These are phyloP conservation scores for Leptopilina boulardi DNA, from an alignment of 1,140 invertebrate species.

Conservation along the genomic window DNA sequence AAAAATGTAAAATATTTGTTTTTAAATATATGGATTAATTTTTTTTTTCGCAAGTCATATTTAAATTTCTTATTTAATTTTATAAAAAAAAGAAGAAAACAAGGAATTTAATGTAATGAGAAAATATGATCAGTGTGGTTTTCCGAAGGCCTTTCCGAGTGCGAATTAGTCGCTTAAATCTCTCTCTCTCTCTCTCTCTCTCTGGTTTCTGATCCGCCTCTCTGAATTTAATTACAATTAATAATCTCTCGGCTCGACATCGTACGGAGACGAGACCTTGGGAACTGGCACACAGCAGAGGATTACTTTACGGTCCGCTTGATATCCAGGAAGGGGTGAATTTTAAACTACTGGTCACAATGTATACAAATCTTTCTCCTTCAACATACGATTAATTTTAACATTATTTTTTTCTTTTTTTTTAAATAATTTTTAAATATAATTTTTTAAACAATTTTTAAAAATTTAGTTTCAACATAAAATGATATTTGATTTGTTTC, in stretches of 20 bases:
- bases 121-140: constrained; percentile 46
- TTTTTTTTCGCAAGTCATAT: background rate
- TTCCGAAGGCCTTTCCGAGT: constrained; percentile 52
- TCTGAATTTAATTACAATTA: constrained; percentile 72
- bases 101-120: constrained; percentile 37
- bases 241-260: constrained; percentile 62
- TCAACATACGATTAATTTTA: too few relatives aligned
- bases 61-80: background rate
- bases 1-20: too few relatives aligned
- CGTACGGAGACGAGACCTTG: constrained; percentile 65
- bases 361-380: constrained; percentile 47
- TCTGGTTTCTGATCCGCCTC: constrained; percentile 58
- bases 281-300: constrained; percentile 62
- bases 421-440: too few relatives aligned
- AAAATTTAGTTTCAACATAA: too few relatives aligned
- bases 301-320: constrained; percentile 68
- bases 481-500: too few relatives aligned
- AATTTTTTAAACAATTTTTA: too few relatives aligned
- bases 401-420: too few relatives aligned
- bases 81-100: background rate
- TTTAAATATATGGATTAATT: too few relatives aligned
- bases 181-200: too few relatives aligned
- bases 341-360: constrained; percentile 53
- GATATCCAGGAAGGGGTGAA: constrained; percentile 65
- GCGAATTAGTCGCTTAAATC: constrained; percentile 67